Evolutionary conservation across 2,113 vertebrate species (phyloP).

Genomic region (Phylloscopus trochiloides): DNA sequence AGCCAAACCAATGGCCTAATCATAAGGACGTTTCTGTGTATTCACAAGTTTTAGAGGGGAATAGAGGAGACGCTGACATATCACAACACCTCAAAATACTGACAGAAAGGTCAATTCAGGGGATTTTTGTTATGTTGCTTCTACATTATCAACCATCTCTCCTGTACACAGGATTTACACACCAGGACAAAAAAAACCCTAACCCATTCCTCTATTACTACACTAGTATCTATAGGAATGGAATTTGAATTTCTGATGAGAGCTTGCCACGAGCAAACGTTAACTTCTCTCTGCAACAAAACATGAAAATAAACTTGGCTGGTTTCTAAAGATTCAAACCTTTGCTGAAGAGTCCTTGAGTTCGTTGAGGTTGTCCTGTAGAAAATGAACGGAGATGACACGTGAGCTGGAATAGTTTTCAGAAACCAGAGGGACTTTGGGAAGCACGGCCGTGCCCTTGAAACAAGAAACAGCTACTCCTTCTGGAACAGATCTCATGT

Average conservation of each 20-base stretch:
- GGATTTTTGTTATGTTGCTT: not conserved
- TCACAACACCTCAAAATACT: not conserved
- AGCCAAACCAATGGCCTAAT: not conserved
- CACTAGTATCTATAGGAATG: not conserved
- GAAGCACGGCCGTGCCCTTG: conserved; percentile 77
- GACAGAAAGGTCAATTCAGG: not conserved
- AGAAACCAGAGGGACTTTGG: conserved; percentile 85
- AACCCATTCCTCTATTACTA: not conserved
- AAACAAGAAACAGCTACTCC: conserved; percentile 83
- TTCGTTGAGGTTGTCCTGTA: conserved; percentile 99
- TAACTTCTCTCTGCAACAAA: not conserved
- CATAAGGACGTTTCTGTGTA: not conserved
- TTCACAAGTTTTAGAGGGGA: not conserved
- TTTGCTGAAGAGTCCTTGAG: conserved; percentile 97
- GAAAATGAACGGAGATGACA: conserved; percentile 99
- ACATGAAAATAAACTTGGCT: not conserved
- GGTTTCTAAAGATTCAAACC: conserved; percentile 82
- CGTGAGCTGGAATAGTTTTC: conserved; percentile 91
- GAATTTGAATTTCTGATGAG: not conserved
- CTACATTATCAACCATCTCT: not conserved
- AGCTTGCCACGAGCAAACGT: not conserved
- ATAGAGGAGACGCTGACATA: not conserved
- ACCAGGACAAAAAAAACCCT: not conserved
- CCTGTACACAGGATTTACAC: not conserved
- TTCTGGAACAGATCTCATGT: conserved; percentile 82